Conservation (phyloP, 2,888 invertebrate genomes). For the Yponomeuta cagnagella region DNA sequence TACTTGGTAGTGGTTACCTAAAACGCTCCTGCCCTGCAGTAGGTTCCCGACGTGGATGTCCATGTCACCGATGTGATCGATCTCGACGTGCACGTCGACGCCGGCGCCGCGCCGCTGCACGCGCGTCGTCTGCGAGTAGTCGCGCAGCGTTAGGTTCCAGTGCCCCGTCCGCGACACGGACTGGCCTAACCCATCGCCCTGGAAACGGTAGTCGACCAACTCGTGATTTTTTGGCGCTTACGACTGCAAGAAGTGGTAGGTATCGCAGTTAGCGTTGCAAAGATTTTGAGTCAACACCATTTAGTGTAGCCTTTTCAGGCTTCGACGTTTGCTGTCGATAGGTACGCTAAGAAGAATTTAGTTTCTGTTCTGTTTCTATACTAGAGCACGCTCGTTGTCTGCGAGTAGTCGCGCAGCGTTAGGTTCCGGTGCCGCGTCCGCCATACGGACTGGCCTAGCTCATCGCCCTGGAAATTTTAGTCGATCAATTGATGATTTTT, state of each 20-base stretch:
- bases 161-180: slow-evolving; percentile 79
- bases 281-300: no score
- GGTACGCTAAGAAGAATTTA: no score
- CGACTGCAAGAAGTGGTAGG: no score
- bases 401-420: slow-evolving; percentile 81
- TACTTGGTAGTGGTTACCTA: slow-evolving; percentile 63
- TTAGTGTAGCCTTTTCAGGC: no score
- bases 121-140: slow-evolving; percentile 81
- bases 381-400: slow-evolving; percentile 77
- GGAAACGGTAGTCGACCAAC: slow-evolving; percentile 17
- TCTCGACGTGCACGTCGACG: slow-evolving; percentile 79
- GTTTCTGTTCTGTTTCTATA: no score
- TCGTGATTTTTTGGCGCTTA: no score
- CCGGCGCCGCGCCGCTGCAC: slow-evolving; percentile 72
- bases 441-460: slow-evolving; percentile 77
- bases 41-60: slow-evolving; percentile 86
- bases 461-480: slow-evolving; percentile 56
- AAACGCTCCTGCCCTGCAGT: slow-evolving; percentile 78
- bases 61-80: slow-evolving; percentile 85
- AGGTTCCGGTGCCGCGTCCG: slow-evolving; percentile 80
- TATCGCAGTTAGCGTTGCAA: no score
- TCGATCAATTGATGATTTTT: no score
- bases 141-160: slow-evolving; percentile 85
- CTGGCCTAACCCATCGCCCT: slow-evolving; percentile 78
- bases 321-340: no score